Evolutionary conservation across 1,140 invertebrate genomes (phyloP).

Genomic region (Agrilus planipennis): DNA sequence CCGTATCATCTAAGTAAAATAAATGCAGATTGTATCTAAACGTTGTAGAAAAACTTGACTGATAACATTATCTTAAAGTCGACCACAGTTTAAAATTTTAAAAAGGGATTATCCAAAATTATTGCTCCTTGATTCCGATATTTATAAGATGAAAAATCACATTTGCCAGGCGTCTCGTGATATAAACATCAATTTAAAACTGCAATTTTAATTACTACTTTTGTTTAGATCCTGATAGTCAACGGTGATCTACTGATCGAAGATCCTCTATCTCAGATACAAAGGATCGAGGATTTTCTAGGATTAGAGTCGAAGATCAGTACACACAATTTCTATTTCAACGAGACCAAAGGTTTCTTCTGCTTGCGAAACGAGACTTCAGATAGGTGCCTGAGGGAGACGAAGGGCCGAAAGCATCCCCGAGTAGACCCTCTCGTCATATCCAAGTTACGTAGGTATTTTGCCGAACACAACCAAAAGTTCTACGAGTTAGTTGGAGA

Average conservation of each 20-base stretch:
- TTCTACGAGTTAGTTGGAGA: constrained; percentile 90
- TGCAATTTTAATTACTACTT: too few relatives aligned
- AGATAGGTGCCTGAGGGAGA: constrained; percentile 86
- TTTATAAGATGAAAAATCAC: too few relatives aligned
- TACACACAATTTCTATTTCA: constrained; percentile 91
- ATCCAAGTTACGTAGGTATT: constrained; percentile 83
- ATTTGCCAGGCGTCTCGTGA: too few relatives aligned
- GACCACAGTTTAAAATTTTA: too few relatives aligned
- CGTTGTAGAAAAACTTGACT: too few relatives aligned
- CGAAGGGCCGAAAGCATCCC: constrained; percentile 89
- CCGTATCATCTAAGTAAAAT: too few relatives aligned
- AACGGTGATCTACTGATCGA: constrained; percentile 93
- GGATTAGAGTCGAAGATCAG: constrained; percentile 65
- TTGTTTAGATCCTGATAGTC: constrained; percentile 84
- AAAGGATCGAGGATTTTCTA: constrained; percentile 80
- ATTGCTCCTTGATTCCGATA: too few relatives aligned
- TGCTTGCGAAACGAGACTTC: constrained; percentile 78
- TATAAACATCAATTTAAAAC: too few relatives aligned
- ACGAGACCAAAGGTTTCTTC: constrained; percentile 94
- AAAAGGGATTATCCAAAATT: too few relatives aligned
- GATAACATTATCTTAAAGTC: too few relatives aligned
- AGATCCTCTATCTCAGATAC: constrained; percentile 82
- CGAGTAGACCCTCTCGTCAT: constrained; percentile 71
- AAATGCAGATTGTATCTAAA: too few relatives aligned
- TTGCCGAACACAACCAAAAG: constrained; percentile 86